Evolutionary conservation across 2,113 vertebrate genomes (phyloP), one percentile per base, ranked within the genome.

Genomic region (Naja naja): DNA sequence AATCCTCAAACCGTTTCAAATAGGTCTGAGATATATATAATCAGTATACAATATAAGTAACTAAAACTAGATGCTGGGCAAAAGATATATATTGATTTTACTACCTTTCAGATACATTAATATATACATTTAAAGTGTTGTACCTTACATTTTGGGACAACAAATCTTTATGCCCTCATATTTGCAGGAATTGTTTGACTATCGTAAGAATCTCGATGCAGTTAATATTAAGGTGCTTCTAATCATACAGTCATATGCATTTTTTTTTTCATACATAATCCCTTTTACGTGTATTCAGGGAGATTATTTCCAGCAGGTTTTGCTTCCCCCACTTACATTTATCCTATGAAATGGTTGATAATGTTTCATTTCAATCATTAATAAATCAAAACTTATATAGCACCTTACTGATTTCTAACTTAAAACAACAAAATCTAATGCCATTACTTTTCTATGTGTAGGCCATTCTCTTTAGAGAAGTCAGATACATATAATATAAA

Each of bases 401-500:
- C n/a, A 34, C 14, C 16, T 81, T 81, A 39, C 6, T 7, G 16
- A 81, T 81, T 39, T 81, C 16, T 81, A 39, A 81, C 18, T 81
- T 81, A 39, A 86, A 58, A 56, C 14, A 85, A 20, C 39, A 18
- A 16, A 45, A 0, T 8, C 30, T 55, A 91, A 85, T 39, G 5
- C 14, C 34, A 81, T 22, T 81, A 43, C 18, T 34, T 43, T 43
- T 43, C 74, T 81, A 22, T 22, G 18, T 22, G 4, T 81, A 85
- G 3, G 6, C 12, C 92, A 55, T 34, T 18, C 23, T 92, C 89
- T 34, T 64, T 54, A 85, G 91, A 94, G 92, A 58, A 90, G 93
- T 0, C 53, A 30, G 53, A 89, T 53, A n/a, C 69, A 92, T 87
- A 91, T 58, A 22, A 55, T 52, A 11, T 39, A 27, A 45, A 90